These are phyloP conservation scores for Leucoraja ocellata DNA, from an alignment of 2,797 vertebrate genomes.

Conservation along the genomic window DNA sequence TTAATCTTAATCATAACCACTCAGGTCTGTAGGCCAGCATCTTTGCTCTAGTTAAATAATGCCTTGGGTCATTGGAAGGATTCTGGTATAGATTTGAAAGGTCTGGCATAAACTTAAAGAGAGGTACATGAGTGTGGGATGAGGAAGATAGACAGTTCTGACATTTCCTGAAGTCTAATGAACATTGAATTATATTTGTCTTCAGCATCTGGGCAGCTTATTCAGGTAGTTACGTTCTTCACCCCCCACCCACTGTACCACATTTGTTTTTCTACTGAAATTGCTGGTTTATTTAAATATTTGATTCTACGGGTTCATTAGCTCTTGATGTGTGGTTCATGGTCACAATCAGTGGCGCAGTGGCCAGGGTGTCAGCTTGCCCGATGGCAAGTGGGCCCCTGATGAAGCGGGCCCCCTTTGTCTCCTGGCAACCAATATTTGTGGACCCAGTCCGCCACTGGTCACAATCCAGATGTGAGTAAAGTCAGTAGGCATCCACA, in stretches of 20 bases:
- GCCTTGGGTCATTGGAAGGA: neutral
- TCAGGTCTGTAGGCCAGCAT: neutral
- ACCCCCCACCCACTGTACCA: neutral
- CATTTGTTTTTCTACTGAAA: neutral
- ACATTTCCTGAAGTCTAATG: neutral
- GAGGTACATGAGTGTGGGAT: neutral
- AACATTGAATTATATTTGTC: neutral
- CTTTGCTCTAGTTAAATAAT: neutral
- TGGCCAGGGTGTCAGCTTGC: too few relatives aligned
- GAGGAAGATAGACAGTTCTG: neutral
- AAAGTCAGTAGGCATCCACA: neutral
- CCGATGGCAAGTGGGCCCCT: too few relatives aligned
- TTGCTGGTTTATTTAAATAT: neutral
- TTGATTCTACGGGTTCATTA: neutral
- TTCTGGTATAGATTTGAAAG: neutral
- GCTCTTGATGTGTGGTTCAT: neutral
- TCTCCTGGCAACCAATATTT: too few relatives aligned
- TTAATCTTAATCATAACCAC: too few relatives aligned
- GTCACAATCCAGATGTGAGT: neutral
- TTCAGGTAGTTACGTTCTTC: neutral
- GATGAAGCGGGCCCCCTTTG: too few relatives aligned
- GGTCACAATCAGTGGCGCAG: neutral
- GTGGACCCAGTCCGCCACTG: too few relatives aligned
- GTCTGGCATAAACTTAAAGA: neutral
- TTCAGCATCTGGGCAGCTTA: neutral